Evolutionary conservation across 1,140 invertebrate species (phyloP).

Genomic region (Platyura marginata): DNA sequence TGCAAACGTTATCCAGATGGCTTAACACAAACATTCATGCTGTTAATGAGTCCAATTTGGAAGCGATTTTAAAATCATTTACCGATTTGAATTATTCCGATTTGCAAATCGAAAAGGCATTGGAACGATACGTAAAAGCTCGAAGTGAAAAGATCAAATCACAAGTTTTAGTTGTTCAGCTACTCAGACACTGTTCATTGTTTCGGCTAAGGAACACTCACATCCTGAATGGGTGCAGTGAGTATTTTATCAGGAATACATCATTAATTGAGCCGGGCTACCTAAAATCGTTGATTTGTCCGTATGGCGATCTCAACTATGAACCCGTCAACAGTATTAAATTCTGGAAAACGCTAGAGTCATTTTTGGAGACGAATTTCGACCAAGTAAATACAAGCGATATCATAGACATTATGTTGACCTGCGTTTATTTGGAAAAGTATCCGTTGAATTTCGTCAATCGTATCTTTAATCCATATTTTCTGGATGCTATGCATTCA

Average conservation of each 20-base stretch:
- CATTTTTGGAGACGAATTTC: conserved; percentile 35
- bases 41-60: conserved; percentile 34
- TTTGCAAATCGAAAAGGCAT: conserved; percentile 30
- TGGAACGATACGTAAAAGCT: conserved; percentile 39
- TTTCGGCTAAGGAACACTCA: conserved; percentile 33
- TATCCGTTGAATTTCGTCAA: conserved; percentile 42
- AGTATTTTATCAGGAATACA: conserved; percentile 36
- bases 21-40: conserved; percentile 38
- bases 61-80: conserved; percentile 36
- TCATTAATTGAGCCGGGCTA: conserved; percentile 28
- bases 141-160: conserved; percentile 30
- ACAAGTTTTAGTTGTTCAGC: conserved; percentile 32
- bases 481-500: conserved; percentile 36
- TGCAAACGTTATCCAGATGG: conserved; percentile 35
- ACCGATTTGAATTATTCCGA: conserved; percentile 31
- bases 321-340: conserved; percentile 28
- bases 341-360: conserved; percentile 42
- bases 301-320: conserved; percentile 43
- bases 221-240: conserved; percentile 35
- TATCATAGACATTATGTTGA: conserved; percentile 38
- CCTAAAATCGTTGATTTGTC: conserved; percentile 35
- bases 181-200: conserved; percentile 41
- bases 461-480: conserved; percentile 39
- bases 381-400: conserved; percentile 36
- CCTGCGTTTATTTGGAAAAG: conserved; percentile 42